Conservation (phyloP, 2,888 invertebrate genomes). For the Eupithecia abbreviata region DNA sequence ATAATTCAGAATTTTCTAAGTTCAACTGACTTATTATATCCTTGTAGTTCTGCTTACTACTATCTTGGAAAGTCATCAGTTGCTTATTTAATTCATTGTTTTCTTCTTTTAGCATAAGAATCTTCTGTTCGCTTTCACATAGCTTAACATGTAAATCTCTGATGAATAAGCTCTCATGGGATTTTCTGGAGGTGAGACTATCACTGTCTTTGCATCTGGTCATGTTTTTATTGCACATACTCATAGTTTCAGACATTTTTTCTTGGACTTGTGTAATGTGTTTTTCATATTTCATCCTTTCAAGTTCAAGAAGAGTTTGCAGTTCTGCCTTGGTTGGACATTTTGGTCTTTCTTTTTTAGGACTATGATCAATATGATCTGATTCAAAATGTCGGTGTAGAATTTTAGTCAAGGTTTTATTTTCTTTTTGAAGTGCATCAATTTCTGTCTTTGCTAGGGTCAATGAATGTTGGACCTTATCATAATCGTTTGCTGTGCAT, state of each 20-base stretch:
- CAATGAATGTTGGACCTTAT: conserved; percentile 59
- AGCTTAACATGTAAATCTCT: conserved; percentile 74
- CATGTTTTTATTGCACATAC: conserved; percentile 67
- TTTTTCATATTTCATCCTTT: conserved; percentile 75
- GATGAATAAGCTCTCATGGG: conserved; percentile 62
- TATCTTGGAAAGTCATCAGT: conserved; percentile 54
- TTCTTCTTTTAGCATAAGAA: conserved; percentile 77
- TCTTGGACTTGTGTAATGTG: conserved; percentile 67
- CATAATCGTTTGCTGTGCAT: conserved; percentile 45
- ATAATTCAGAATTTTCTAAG: conserved; percentile 74
- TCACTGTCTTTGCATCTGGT: conserved; percentile 56
- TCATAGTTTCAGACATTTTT: conserved; percentile 70
- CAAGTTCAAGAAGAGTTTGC: conserved; percentile 67
- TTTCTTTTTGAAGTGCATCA: conserved; percentile 72
- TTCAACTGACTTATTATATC: conserved; percentile 75
- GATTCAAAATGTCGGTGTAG: conserved; percentile 55
- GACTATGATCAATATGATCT: conserved; percentile 46
- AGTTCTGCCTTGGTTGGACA: conserved; percentile 72
- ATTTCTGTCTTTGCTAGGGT: conserved; percentile 66
- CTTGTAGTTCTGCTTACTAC: conserved; percentile 69
- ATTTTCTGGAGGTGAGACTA: conserved; percentile 46
- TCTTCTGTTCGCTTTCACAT: conserved; percentile 79
- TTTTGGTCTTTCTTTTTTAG: conserved; percentile 51
- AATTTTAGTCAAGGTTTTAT: conserved; percentile 64
- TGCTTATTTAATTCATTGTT: conserved; percentile 71